These are phyloP conservation scores for Anadara kagoshimensis DNA, from an alignment of 1,140 invertebrate genomes.

Conservation along the genomic window DNA sequence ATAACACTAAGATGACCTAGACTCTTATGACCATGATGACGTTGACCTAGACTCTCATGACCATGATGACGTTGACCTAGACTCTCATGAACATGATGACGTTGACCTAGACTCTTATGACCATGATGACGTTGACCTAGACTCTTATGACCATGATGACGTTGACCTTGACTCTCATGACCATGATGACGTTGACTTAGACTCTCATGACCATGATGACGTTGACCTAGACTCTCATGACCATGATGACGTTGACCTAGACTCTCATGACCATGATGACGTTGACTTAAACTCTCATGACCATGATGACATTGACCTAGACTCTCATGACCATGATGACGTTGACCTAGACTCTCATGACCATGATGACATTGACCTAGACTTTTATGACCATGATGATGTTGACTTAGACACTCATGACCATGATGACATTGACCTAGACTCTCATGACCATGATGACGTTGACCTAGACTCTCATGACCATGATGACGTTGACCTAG, in stretches of 20 bases:
- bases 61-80: neutral
- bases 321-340: neutral
- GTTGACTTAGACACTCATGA: no score
- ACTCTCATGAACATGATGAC: neutral
- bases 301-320: neutral
- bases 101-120: neutral
- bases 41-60: neutral
- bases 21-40: no score
- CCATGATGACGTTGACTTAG: neutral
- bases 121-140: neutral
- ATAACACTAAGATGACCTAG: neutral
- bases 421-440: no score
- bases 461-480: neutral
- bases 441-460: no score
- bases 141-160: neutral
- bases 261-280: neutral
- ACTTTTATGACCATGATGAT: no score
- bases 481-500: neutral
- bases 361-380: no score
- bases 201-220: neutral
- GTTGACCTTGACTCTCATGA: neutral
- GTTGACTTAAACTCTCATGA: neutral
- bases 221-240: neutral
- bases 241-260: neutral
- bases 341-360: no score